These are phyloP conservation scores for Hemichromis elongatus DNA, from an alignment of 2,113 vertebrate genomes.

Conservation along the genomic window DNA sequence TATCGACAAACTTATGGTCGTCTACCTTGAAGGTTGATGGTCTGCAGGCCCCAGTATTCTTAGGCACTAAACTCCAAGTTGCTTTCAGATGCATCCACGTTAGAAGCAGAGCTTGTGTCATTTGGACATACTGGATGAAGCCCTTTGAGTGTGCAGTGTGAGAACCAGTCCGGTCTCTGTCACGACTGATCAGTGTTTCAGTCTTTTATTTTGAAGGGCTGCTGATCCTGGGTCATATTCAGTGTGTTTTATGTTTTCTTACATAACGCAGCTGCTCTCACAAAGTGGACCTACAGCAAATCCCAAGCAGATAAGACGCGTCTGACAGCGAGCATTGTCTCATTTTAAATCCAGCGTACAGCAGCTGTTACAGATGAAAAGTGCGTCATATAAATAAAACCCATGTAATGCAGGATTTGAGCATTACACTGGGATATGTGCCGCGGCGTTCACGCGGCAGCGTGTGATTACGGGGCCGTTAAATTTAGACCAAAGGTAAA, in stretches of 20 bases:
- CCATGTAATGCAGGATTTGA: not conserved
- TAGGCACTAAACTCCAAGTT: not conserved
- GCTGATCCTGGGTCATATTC: not conserved
- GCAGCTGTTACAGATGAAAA: not conserved
- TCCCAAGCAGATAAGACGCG: not conserved
- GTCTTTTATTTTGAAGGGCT: not conserved
- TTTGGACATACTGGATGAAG: too few relatives aligned
- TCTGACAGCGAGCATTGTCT: not conserved
- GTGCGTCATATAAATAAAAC: not conserved
- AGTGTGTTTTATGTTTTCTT: not conserved
- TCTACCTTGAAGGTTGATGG: not conserved
- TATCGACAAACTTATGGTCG: not conserved
- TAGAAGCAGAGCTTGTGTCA: not conserved
- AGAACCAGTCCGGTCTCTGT: not conserved
- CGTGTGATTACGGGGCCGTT: not conserved
- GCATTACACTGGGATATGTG: not conserved
- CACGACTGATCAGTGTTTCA: accelerated
- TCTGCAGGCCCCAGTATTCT: not conserved
- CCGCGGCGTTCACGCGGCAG: not conserved
- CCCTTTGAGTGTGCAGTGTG: not conserved
- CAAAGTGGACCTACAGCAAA: not conserved
- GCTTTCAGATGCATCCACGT: not conserved
- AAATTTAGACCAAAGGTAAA: not conserved
- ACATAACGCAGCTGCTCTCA: not conserved
- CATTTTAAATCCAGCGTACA: not conserved